Base-by-base conservation (phyloP, 2,113 vertebrate genomes). In the Meriones unguiculatus region DNA sequence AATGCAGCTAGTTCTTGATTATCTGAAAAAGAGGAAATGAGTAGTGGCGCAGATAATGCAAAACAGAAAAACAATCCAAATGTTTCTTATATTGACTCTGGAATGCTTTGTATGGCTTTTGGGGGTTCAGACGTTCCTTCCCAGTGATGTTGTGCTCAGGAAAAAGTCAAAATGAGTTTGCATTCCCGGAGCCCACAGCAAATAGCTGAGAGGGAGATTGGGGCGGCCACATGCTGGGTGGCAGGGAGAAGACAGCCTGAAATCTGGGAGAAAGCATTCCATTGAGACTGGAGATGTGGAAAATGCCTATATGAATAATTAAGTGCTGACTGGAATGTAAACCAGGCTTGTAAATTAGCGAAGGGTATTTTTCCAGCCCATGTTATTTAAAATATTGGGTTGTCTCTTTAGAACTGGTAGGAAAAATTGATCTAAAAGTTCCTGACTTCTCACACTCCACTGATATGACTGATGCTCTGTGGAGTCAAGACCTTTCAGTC, bases 61-160 rank as follows among this genome's bases (percentile, higher is more conserved):
- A 97, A 97, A 93, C 97, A 98, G 96, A 96, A 97, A 92, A 97
- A 85, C 82, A 94, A 94, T 95, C 73, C 91, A 89, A 97, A 94
- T 28, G n/a, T 81, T 97, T 94, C 91, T 96, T 97, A 89, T 92
- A 95, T 95, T 96, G 96, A 78, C 91, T 96, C 76, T 96, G 96
- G 97, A 97, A 98, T 97, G 93, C 96, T 97, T 97, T 96, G 94
- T 93, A 97, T 98, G 93, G 93, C 94, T 98, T 97, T 96, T 38
- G 59, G 86, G 92, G 88, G 93, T 94, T 90, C 84, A 35, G 76
- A 92, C 96, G 46, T 95, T 96, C 89, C 82, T 97, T 94, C 82
- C 86, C 73, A 92, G 87, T 46, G 76, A 93, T 75, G 86, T 57
- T 96, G 88, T 81, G n/a, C 90, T 95, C 93, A 96, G 93, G 95